phyloP scores from a whole-genome alignment of 1,140 invertebrate species.

The Drosophila bocki region DNA sequence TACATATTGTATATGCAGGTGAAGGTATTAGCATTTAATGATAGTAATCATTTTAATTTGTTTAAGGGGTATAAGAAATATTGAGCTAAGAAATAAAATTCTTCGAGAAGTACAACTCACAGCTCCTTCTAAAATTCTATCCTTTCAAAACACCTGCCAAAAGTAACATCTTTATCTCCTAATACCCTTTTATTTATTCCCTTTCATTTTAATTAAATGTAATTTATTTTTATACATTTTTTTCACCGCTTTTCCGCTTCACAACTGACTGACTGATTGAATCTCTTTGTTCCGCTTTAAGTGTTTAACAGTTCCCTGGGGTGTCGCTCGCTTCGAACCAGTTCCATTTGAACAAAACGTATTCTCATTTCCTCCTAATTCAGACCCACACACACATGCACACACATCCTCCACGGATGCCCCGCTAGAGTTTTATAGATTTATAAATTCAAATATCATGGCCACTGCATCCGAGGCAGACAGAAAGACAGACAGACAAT shows the following conservation, averaged over 20 bases:
- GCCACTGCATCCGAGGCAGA: slow-evolving; percentile 45
- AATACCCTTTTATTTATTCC: background rate
- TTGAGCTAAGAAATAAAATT: background rate
- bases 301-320: slow-evolving; percentile 36
- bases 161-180: background rate
- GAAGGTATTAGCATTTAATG: slow-evolving; percentile 22
- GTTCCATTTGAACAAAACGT: slow-evolving; percentile 42
- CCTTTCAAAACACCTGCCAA: background rate
- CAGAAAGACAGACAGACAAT: slow-evolving; percentile 36
- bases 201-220: slow-evolving; percentile 15
- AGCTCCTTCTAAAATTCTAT: background rate
- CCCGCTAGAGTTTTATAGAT: slow-evolving; percentile 60
- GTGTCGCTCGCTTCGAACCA: slow-evolving; percentile 33
- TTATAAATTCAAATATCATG: slow-evolving; percentile 74
- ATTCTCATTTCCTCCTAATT: slow-evolving; percentile 54
- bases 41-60: background rate
- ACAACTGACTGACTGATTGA: slow-evolving; percentile 30
- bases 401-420: slow-evolving; percentile 18
- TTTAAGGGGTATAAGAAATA: background rate
- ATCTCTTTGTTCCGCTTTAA: slow-evolving; percentile 35
- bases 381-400: slow-evolving; percentile 24
- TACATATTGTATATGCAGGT: background rate
- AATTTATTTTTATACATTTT: slow-evolving; percentile 5
- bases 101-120: background rate
- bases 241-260: background rate